A percentile compares a stretch with the other conserved stretches of the same genome.
Conservation (phyloP, 2,888 invertebrate species). For the Drosophila nr. fundita region DNA sequence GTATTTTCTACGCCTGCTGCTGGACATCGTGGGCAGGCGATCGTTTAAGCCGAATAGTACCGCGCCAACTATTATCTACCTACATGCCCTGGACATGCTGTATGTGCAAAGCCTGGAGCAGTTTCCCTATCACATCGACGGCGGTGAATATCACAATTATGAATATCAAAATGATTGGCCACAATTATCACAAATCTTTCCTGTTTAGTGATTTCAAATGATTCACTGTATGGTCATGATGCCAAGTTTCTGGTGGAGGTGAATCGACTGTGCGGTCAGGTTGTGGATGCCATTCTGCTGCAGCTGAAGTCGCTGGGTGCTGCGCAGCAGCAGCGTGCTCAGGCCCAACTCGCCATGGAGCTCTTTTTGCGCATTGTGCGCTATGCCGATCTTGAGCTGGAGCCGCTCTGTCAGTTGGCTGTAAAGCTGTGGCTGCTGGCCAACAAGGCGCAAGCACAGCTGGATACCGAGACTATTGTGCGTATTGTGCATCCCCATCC, state of each 20-base stretch:
- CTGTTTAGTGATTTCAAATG: conserved; percentile 93
- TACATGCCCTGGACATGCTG: conserved; percentile 91
- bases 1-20: conserved; percentile 91
- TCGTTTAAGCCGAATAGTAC: conserved; percentile 89
- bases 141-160: conserved; percentile 84
- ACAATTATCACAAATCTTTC: background rate
- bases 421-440: conserved; percentile 93
- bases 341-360: conserved; percentile 91
- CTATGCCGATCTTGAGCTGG: conserved; percentile 88
- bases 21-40: conserved; percentile 92
- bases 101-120: conserved; percentile 92
- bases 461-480: conserved; percentile 86
- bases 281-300: conserved; percentile 91
- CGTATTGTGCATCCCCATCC: conserved; percentile 7
- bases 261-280: conserved; percentile 90
- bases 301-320: conserved; percentile 90
- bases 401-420: conserved; percentile 89
- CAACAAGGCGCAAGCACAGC: conserved; percentile 87
- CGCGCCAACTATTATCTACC: conserved; percentile 89
- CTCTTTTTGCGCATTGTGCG: conserved; percentile 89
- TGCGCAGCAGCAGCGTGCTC: conserved; percentile 88
- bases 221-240: conserved; percentile 95
- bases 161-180: background rate
- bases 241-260: conserved; percentile 93
- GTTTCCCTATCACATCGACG: conserved; percentile 94